These are phyloP conservation scores for Passer montanus DNA, from an alignment of 2,113 vertebrate genomes.

Conservation along the genomic window DNA sequence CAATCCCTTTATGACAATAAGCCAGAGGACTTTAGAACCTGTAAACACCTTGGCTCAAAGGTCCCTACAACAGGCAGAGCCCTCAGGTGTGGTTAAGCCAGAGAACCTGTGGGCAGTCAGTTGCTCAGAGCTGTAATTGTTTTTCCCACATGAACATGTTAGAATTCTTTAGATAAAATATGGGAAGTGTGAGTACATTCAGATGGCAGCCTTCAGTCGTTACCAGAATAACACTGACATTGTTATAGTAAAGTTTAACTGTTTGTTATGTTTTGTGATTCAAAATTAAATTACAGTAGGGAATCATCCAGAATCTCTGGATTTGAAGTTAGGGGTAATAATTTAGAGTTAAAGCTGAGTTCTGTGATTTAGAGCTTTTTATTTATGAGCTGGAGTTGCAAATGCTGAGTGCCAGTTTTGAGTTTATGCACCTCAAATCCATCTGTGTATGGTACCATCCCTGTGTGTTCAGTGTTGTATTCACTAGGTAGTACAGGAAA, in stretches of 20 bases:
- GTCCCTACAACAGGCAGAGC: background rate
- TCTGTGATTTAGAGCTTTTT: background rate
- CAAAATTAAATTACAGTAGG: background rate
- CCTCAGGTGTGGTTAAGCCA: background rate
- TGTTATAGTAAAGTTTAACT: background rate
- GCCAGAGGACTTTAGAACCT: background rate
- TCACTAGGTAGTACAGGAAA: background rate
- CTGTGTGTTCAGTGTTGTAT: background rate
- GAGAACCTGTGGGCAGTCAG: background rate
- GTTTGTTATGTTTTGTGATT: background rate
- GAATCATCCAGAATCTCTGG: background rate
- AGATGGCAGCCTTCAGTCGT: background rate
- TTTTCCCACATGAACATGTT: background rate
- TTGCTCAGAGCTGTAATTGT: background rate
- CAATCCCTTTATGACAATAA: background rate
- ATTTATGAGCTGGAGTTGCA: background rate
- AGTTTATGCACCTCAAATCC: background rate
- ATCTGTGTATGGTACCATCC: rapidly evolving
- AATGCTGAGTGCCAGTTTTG: background rate
- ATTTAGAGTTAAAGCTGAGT: background rate
- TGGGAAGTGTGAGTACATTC: background rate
- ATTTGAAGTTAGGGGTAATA: background rate
- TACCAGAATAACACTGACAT: background rate
- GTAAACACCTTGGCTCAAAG: background rate
- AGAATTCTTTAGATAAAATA: background rate